Evolutionary conservation across 1,140 invertebrate genomes (phyloP), one percentile per base, ranked within the genome.

Genomic region (Tetragnatha versicolor): DNA sequence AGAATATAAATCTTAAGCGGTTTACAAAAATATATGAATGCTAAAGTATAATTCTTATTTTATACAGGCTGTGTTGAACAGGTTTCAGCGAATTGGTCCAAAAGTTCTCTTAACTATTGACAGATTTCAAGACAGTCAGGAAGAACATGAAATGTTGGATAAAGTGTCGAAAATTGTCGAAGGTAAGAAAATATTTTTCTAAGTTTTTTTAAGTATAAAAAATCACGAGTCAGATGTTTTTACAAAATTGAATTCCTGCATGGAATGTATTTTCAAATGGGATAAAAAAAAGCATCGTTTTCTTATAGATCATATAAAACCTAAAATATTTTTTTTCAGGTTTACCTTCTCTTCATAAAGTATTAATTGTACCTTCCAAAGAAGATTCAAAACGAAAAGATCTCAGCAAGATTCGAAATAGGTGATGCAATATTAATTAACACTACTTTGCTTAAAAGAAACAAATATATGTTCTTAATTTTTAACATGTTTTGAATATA

Each of bases 81-180:
- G 79, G 3, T 69, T 81, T 7, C 45, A 53, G 22, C 80, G 78
- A 66, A 63, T 81, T 3, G 27, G 35, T 3, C 80, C 80, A n/a
- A 81, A 77, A 39, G n/a, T 81, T 4, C 33, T 81, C 2, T 51
- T 81, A 10, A 69, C 80, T 3, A 63, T 81, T n/a, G 80, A 81
- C 25, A 63, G 66, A 31, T 65, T 60, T 47, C 29, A 12, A 1
- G 39, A 81, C 33, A 58, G 72, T 20, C 29, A 49, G 2, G 68
- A 72, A 35, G 53, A 69, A 29, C 29, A 70, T 1, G 39, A 78
- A 12, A 69, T 81, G 61, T 39, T 81, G 5, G 7, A 14, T 0
- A 81, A 76, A 20, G 45, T 81, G 14, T 37, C 42, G 53, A 58
- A 75, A 12, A 49, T 75, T 49, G 51, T 47, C n/a, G 20, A 81